These are phyloP conservation scores for Protonemura montana DNA, from an alignment of 2,888 invertebrate genomes.

Conservation along the genomic window DNA sequence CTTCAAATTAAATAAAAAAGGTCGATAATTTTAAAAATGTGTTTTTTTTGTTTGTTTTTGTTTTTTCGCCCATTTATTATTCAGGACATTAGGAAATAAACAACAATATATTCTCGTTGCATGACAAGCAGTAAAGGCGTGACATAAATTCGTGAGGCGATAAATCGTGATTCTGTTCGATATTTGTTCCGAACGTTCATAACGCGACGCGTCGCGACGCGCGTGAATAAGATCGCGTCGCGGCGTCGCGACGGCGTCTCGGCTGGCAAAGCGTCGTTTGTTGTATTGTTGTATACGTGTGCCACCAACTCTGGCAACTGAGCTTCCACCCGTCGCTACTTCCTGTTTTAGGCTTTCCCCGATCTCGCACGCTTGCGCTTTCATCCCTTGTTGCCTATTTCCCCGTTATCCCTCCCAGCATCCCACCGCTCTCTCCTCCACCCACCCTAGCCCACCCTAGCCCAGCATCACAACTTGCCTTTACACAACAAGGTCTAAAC, in stretches of 20 bases:
- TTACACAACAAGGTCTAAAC: conserved; percentile 46
- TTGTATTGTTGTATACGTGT: conserved; percentile 2
- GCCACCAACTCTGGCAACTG: conserved; percentile 37
- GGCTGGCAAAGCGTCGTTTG: conserved; percentile 1
- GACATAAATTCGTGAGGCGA: background rate
- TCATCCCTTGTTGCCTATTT: conserved; percentile 27
- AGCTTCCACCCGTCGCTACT: conserved; percentile 35
- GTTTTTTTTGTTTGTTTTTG: background rate
- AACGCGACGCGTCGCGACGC: background rate
- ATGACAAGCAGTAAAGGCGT: background rate
- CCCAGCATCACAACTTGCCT: conserved; percentile 8
- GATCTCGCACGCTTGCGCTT: conserved; percentile 31
- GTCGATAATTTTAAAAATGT: background rate
- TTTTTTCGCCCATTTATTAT: background rate
- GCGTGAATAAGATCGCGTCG: conserved; percentile 26
- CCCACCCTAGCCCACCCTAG: conserved; percentile 20
- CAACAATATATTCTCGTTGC: background rate
- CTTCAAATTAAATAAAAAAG: background rate
- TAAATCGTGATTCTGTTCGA: background rate
- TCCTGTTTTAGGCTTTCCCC: conserved; percentile 42
- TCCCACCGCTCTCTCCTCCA: conserved; percentile 21
- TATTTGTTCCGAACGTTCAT: background rate
- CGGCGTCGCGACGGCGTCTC: background rate
- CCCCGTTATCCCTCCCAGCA: conserved; percentile 28
- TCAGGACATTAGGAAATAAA: background rate